Base-by-base conservation (phyloP, 2,113 vertebrate species). In the Cardinalis cardinalis region DNA sequence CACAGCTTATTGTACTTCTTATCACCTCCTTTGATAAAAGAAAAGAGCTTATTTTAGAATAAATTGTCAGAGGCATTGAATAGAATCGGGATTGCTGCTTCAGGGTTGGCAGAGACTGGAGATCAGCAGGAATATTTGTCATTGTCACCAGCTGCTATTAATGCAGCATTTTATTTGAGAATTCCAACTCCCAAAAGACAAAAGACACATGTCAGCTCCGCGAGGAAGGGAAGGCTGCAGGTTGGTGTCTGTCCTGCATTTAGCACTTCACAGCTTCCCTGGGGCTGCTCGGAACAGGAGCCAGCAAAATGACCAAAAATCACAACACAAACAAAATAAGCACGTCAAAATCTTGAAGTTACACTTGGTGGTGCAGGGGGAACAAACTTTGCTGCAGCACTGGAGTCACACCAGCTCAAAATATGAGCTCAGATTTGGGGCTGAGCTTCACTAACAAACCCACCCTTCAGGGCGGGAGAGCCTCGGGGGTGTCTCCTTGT, bases 11-110 rank as follows among this genome's bases (percentile, higher is more conserved):
- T 92, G 53, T 87, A 53, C 87, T 94, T 81, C 81, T 92, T 93
- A 95, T 87, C 87, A 74, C 18, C 51, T 78, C 51, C 36, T 93
- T 52, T 59, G 76, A 69, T 75, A 87, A 90, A 87, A 81, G n/a
- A 92, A 95, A 95, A 88, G n/a, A 40, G 66, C 31, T 92, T 79
- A 26, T 89, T 94, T 86, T 81, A 82, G 79, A 89, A 79, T 40
- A 87, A 81, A 76, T 70, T 46, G 73, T 86, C 68, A 93, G 26
- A 32, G 23, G 64, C 34, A 14, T 61, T 91, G 80, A 92, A 91
- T 14, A 59, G 73, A 80, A 86, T 25, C 18, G 36, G 58, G 88
- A 92, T 74, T 13, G 10, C 61, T 66, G 82, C 75, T 92, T 66
- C 74, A 59, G 71, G 46, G 43, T 53, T 78, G 73, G 38, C 60